Evolutionary conservation across 2,797 vertebrate genomes (phyloP).

Genomic region (Bufotes viridis): DNA sequence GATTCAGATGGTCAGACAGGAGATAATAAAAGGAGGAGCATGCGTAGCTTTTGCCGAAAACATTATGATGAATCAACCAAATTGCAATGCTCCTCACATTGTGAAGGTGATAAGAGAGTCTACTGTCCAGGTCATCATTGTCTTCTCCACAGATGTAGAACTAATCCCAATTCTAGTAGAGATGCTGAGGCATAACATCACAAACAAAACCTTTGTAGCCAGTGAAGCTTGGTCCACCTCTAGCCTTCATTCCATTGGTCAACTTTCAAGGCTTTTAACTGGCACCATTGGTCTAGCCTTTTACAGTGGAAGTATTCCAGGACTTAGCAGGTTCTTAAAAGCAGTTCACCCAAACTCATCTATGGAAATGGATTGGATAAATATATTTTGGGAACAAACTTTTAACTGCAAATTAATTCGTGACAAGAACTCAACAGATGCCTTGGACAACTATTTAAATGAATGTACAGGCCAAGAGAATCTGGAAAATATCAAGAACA

Average conservation of each 20-base stretch:
- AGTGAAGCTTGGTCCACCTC: constrained; percentile 26
- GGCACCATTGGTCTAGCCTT: constrained; percentile 33
- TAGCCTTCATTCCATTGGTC: neutral
- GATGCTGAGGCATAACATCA: constrained; percentile 25
- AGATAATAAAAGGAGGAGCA: constrained; percentile 9
- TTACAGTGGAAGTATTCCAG: constrained; percentile 18
- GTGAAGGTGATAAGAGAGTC: constrained; percentile 3
- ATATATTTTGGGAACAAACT: constrained; percentile 38
- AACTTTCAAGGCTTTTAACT: neutral
- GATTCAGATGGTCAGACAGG: constrained; percentile 5
- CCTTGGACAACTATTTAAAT: neutral
- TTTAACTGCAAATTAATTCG: neutral
- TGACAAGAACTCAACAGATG: neutral
- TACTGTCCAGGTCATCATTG: constrained; percentile 22
- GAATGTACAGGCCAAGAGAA: constrained; percentile 35
- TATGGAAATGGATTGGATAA: neutral
- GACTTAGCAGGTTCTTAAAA: neutral
- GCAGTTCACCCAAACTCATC: neutral
- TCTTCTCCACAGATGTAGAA: constrained; percentile 15
- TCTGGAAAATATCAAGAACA: constrained; percentile 7
- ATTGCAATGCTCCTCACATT: constrained; percentile 27
- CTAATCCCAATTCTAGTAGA: constrained; percentile 30
- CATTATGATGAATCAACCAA: neutral
- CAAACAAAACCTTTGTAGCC: constrained; percentile 13
- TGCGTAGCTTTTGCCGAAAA: constrained; percentile 27